phyloP scores from a whole-genome alignment of 1,140 invertebrate species.

The Elysia chlorotica region DNA sequence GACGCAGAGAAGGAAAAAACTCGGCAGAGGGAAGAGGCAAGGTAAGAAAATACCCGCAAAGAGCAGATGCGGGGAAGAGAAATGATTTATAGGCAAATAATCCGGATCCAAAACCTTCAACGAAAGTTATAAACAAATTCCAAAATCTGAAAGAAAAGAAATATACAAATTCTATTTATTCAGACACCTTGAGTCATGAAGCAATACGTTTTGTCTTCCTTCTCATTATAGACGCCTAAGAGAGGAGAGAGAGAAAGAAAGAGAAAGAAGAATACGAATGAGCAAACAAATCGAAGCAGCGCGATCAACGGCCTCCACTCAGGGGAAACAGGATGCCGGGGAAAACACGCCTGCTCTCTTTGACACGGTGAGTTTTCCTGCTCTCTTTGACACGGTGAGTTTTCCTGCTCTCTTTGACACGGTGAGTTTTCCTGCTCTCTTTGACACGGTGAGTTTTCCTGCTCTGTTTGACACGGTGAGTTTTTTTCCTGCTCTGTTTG shows the following conservation, averaged over 20 bases:
- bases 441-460: no score
- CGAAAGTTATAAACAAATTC: no score
- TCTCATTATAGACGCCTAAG: neutral
- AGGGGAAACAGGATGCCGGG: slow-evolving; percentile 43
- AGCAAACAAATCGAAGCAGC: slow-evolving; percentile 46
- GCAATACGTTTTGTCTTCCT: neutral
- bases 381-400: neutral
- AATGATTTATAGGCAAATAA: no score
- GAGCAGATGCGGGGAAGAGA: no score
- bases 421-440: no score
- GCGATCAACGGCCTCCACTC: slow-evolving; percentile 43
- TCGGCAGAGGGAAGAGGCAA: slow-evolving; percentile 29
- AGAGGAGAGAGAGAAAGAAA: slow-evolving; percentile 36
- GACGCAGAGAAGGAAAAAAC: slow-evolving; percentile 21
- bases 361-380: slow-evolving; percentile 46
- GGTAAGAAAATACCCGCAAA: slow-evolving; percentile 14
- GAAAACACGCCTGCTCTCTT: slow-evolving; percentile 52
- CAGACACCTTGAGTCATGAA: no score
- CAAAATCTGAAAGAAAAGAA: neutral
- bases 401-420: no score
- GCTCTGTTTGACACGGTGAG: no score
- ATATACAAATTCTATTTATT: neutral
- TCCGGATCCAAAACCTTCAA: no score
- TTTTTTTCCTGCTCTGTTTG: no score
- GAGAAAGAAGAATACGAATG: slow-evolving; percentile 42